phyloP scores from a whole-genome alignment of 2,113 vertebrate genomes.

The Leiothrix lutea region DNA sequence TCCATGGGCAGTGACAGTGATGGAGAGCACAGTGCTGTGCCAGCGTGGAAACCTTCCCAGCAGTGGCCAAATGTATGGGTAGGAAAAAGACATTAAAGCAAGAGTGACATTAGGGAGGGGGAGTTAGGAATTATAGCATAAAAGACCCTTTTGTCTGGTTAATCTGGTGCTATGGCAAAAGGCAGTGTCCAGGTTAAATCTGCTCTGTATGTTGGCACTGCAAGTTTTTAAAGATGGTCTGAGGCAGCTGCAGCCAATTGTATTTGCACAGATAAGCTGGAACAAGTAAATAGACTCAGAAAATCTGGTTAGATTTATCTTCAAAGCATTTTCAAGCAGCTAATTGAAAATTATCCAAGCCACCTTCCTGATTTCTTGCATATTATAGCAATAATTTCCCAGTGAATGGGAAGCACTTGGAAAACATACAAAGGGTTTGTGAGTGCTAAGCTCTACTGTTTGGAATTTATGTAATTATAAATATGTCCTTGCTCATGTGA shows the following conservation, averaged over 20 bases:
- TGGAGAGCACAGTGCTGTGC: background rate
- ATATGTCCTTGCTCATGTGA: background rate
- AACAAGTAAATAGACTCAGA: slow-evolving; percentile 1
- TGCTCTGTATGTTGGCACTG: background rate
- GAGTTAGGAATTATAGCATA: background rate
- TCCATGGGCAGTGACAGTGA: background rate
- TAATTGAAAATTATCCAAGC: slow-evolving; percentile 53
- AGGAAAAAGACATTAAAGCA: background rate
- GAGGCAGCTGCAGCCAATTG: slow-evolving; percentile 35
- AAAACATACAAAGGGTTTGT: slow-evolving; percentile 5
- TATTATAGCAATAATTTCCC: background rate
- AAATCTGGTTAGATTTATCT: slow-evolving; percentile 33
- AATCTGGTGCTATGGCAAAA: background rate
- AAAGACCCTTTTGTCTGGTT: background rate
- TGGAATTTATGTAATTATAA: background rate
- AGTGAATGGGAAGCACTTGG: background rate
- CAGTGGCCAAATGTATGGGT: background rate
- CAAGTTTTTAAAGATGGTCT: background rate
- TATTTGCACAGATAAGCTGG: slow-evolving; percentile 32
- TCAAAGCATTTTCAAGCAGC: slow-evolving; percentile 46
- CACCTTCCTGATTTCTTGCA: slow-evolving; percentile 23
- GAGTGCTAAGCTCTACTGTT: background rate
- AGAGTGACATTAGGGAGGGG: background rate
- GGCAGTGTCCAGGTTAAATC: background rate
- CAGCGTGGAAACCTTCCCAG: background rate